Base-by-base conservation (phyloP, 2,797 vertebrate species). In the Myripristis murdjan region DNA sequence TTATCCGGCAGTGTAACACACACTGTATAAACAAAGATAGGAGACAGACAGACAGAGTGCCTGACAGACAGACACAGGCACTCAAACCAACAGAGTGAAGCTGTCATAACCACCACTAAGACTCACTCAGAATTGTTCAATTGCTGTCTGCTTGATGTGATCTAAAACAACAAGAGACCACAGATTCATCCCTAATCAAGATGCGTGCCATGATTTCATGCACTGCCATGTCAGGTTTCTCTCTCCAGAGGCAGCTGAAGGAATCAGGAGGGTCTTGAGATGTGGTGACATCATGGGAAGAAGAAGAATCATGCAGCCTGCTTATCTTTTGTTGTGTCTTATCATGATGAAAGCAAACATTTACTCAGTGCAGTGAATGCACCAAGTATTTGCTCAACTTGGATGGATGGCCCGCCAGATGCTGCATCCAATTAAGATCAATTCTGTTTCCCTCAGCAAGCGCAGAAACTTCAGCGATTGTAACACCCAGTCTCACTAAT, bases 281-380 rank as follows among this genome's bases (percentile, higher is more conserved):
- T 61, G 46, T 6, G 66, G 71, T 85, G 84, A 87, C 77, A 75
- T 91, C 83, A 83, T 37, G 46, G 60, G 71, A 54, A 60, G 41
- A 10, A 65, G 83, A 89, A 65, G 83, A 89, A 5, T 5, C 7
- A 31, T 7, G 28, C 28, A 3, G 28, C 28, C 28, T 85, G 52
- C 1, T 1, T 5, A 84, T 86, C 80, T 82, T 78, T 81, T 88
- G 71, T 84, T 91, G 67, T 79, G 82, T 83, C 83, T 88, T 80
- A 79, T 89, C 57, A 0, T 70, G 57, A 83, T 64, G 75, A 86
- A 78, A 62, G 79, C 72, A 85, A 85, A 81, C 73, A 78, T 79
- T 75, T 68, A 24, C 43, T 26, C 53, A 14, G n/a, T 14, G 71
- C 55, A 79, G 61, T 26, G 63, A 75, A 62, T 1, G 31, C 66